Base-by-base conservation (phyloP, 1,140 invertebrate genomes). In the Drosophila eugracilis region DNA sequence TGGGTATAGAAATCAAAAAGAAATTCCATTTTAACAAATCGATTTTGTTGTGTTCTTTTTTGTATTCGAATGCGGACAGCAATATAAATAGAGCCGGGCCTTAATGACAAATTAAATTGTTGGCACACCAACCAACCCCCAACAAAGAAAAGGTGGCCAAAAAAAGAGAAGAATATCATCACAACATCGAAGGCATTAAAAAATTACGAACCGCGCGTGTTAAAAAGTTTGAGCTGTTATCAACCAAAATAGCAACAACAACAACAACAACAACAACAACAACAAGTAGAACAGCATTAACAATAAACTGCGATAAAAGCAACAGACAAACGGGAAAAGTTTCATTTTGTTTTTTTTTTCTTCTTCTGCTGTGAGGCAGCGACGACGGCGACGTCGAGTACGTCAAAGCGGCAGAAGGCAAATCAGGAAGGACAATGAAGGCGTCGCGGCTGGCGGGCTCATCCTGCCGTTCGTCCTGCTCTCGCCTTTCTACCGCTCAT, bases 31-130 rank as follows among this genome's bases (percentile, higher is more conserved):
- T 44, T 34, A 65, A 86, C 77, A 85, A 86, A 85, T 85, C 81
- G 81, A 86, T 85, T 85, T 74, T 45, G 67, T 17, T 17, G 30
- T 37, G 65, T 59, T 39, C 26, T 65, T 59, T 44, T 74, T 47
- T 53, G 44, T 49, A 34, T 67, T 53, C 26, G 22, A 39, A 30
- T 50, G 60, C 48, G 58, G 53, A 47, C 42, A 63, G 65, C 45
- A 53, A 75, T 83, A 88, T 81, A 86, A 88, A 81, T 88, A 71
- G 69, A 67, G 21, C 47, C 42, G 73, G 59, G 57, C 58, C 57
- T 34, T 78, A 88, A 88, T 88, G 65, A 88, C 70, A 88, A 75
- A 88, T 88, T 88, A 88, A 86, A 86, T 86, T 76, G 78, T 76
- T 75, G 59, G 58, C 76, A 47, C 41, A 42, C 45, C 37, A 7